These are phyloP conservation scores for Xestia xanthographa DNA, from an alignment of 2,888 invertebrate species.

Conservation along the genomic window DNA sequence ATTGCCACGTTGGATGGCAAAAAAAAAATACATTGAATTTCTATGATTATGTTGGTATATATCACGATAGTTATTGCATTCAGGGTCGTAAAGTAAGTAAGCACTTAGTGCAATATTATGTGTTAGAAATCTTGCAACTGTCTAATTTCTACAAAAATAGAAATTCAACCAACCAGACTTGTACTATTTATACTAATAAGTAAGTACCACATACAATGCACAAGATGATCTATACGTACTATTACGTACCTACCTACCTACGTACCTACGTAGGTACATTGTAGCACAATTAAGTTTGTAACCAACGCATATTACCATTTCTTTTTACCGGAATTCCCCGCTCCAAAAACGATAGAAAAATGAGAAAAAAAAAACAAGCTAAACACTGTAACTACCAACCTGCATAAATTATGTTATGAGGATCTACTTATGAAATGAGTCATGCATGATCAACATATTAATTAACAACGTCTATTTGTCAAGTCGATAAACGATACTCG, in stretches of 20 bases:
- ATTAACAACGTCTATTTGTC: no score
- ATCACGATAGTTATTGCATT: background rate
- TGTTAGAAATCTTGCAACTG: background rate
- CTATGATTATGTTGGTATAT: background rate
- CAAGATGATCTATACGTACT: background rate
- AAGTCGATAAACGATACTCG: no score
- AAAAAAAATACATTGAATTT: background rate
- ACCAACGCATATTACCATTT: background rate
- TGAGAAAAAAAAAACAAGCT: background rate
- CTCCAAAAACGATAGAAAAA: background rate
- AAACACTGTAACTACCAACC: background rate
- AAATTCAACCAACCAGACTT: conserved; percentile 7
- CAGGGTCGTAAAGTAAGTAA: background rate
- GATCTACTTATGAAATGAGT: background rate
- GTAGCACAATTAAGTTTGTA: background rate
- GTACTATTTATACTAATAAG: no score
- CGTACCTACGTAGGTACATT: background rate
- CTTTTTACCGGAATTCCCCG: background rate
- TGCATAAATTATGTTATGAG: background rate
- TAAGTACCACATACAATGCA: conserved; percentile 11
- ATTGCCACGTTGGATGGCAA: no score
- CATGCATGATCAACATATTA: background rate
- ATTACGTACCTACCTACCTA: background rate
- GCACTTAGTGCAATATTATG: background rate
- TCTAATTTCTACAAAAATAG: conserved; percentile 17